A percentile compares a stretch with the other conserved stretches of the same genome.
phyloP scores from a whole-genome alignment of 1,140 invertebrate genomes.

The Adoxophyes honmai region DNA sequence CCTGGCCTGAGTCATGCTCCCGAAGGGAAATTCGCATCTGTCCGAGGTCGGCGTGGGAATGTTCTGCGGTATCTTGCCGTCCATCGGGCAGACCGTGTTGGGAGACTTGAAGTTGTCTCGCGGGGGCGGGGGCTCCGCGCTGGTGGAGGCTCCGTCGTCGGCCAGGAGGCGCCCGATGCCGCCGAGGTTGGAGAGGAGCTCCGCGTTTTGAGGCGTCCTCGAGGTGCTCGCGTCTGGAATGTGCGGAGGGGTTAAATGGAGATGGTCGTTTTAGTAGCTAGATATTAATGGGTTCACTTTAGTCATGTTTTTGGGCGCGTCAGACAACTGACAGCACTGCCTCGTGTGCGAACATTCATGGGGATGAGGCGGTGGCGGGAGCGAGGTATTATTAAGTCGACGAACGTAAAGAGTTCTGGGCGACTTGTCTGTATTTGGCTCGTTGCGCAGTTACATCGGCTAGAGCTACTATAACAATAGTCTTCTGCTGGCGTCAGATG shows the following conservation, averaged over 20 bases:
- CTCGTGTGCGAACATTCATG: too few relatives aligned
- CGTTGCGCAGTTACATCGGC: too few relatives aligned
- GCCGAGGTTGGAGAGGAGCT: conserved; percentile 57
- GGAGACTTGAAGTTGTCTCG: conserved; percentile 84
- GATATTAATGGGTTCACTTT: too few relatives aligned
- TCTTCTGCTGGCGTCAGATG: too few relatives aligned
- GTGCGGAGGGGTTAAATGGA: background rate
- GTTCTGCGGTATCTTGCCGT: conserved; percentile 81
- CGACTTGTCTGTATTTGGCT: too few relatives aligned
- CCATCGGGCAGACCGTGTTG: conserved; percentile 89
- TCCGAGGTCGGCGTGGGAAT: conserved; percentile 71
- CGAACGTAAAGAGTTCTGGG: too few relatives aligned
- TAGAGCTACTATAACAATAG: too few relatives aligned
- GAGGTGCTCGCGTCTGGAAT: conserved; percentile 51
- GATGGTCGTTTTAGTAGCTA: too few relatives aligned
- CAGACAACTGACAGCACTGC: too few relatives aligned
- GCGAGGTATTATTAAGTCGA: too few relatives aligned
- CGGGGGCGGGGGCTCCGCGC: conserved; percentile 27
- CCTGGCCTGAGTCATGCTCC: conserved; percentile 92
- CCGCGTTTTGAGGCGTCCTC: conserved; percentile 44
- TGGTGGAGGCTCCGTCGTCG: conserved; percentile 48
- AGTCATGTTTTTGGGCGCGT: too few relatives aligned
- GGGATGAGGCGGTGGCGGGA: too few relatives aligned
- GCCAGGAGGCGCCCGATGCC: conserved; percentile 56
- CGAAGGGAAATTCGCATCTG: conserved; percentile 86